Evolutionary conservation across 2,888 invertebrate species (phyloP), one percentile per base, ranked within the genome.

Genomic region (Thecophora atra): DNA sequence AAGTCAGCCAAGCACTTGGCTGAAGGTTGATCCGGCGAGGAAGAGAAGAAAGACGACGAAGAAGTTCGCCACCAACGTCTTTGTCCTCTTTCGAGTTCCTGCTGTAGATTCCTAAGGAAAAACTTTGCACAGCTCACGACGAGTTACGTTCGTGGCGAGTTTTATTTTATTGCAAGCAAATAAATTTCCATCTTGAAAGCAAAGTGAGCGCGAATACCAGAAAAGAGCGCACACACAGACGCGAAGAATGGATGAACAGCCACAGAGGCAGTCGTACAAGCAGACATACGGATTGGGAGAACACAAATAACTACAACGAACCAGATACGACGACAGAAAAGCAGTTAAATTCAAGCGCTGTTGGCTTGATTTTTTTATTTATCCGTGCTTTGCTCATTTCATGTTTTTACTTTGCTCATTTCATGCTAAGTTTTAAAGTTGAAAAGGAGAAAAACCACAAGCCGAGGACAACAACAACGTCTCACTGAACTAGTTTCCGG

Each of bases 101-200:
- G 37, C 52, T 71, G 66, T 51, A 52, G 17, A 13, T 66, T 51
- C 52, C 52, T 30, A 64, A 65, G 68, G 68, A 44, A 64, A 56
- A 72, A 72, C 62, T 68, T 72, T 67, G 30, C 52, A 54, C 42
- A 30, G 66, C 71, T 47, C 42, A 47, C 58, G n/a, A n/a, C n/a
- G 52, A 52, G 37, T 37, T 37, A 37, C 37, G 28, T 54, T 37
- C 60, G 28, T 60, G 47, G 19, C 52, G 51, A 62, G 68, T 68
- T 67, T 52, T 60, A 70, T 73, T 70, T 70, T 64, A 68, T 71
- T 58, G 71, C 71, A 63, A 65, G 58, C 71, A 68, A 71, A 71
- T 71, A 68, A 73, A 73, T 73, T 73, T 69, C 71, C 73, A 71
- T 73, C 70, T 64, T 70, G 30, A 65, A 26, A 52, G 17, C 26